A percentile compares a stretch with the other conserved stretches of the same genome.
Conservation (phyloP, 1,140 invertebrate species). For the Portunus trituberculatus region DNA sequence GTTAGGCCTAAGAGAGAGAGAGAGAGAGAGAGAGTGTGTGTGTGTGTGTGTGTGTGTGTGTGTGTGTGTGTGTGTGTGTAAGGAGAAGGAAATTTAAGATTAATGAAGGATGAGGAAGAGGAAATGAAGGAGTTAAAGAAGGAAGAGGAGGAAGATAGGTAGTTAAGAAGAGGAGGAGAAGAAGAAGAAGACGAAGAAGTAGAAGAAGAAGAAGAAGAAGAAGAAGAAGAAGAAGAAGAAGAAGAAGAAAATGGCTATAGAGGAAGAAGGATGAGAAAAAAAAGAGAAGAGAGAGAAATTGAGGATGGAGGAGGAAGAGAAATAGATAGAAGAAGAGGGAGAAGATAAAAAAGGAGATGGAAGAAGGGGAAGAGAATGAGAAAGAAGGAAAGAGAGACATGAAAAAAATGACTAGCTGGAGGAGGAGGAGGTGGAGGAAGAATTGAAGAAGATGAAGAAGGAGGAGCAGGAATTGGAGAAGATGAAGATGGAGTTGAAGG, state of each 20-base stretch:
- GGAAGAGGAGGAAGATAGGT: too few relatives aligned
- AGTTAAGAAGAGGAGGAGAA: too few relatives aligned
- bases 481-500: neutral
- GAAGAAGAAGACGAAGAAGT: neutral
- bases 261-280: neutral
- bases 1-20: neutral
- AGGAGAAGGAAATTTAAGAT: too few relatives aligned
- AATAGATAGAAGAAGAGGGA: neutral
- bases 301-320: neutral
- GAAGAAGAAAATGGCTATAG: neutral
- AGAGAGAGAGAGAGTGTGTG: too few relatives aligned
- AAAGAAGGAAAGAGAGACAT: neutral
- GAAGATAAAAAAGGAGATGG: neutral
- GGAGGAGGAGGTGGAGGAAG: neutral
- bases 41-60: too few relatives aligned
- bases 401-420: neutral
- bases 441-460: neutral
- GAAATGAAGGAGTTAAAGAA: too few relatives aligned
- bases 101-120: too few relatives aligned
- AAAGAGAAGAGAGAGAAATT: neutral
- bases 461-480: neutral
- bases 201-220: neutral
- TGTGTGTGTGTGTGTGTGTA: too few relatives aligned
- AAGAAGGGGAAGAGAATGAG: neutral
- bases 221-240: neutral